Conservation (phyloP, 2,797 vertebrate species). For the Ctenochaetus hawaiiensis region DNA sequence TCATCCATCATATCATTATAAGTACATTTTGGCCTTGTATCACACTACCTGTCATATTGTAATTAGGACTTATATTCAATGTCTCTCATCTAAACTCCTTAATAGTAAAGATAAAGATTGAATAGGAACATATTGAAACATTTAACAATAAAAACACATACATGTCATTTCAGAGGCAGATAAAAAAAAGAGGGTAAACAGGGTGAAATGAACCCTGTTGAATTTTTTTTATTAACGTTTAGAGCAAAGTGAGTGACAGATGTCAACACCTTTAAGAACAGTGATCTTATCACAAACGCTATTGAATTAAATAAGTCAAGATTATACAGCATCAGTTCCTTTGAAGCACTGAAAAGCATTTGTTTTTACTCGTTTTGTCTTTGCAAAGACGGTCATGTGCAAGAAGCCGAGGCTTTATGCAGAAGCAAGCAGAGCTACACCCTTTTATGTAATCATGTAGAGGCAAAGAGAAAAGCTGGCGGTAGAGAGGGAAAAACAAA, state of each 20-base stretch:
- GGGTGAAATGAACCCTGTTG: conserved; percentile 26
- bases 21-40: conserved; percentile 3
- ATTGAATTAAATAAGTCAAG: conserved; percentile 50
- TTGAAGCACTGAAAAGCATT: conserved; percentile 53
- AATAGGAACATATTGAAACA: no score
- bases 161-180: background rate
- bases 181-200: background rate
- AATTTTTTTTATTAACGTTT: conserved; percentile 64
- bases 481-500: conserved; percentile 45
- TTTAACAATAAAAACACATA: background rate
- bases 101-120: background rate
- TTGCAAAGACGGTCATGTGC: conserved; percentile 54
- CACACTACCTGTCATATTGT: background rate
- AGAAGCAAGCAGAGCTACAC: conserved; percentile 60
- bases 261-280: conserved; percentile 53
- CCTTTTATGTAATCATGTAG: conserved; percentile 47
- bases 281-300: conserved; percentile 50
- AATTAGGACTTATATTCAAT: background rate
- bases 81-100: background rate
- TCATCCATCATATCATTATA: background rate
- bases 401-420: conserved; percentile 45
- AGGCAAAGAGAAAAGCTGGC: conserved; percentile 37
- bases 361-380: conserved; percentile 42
- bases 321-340: conserved; percentile 56
- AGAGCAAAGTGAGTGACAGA: conserved; percentile 44